Percentiles rank a stretch among this genome's conserved stretches.
These are phyloP conservation scores for Paralichthys olivaceus DNA, from an alignment of 2,113 vertebrate species.

Conservation along the genomic window DNA sequence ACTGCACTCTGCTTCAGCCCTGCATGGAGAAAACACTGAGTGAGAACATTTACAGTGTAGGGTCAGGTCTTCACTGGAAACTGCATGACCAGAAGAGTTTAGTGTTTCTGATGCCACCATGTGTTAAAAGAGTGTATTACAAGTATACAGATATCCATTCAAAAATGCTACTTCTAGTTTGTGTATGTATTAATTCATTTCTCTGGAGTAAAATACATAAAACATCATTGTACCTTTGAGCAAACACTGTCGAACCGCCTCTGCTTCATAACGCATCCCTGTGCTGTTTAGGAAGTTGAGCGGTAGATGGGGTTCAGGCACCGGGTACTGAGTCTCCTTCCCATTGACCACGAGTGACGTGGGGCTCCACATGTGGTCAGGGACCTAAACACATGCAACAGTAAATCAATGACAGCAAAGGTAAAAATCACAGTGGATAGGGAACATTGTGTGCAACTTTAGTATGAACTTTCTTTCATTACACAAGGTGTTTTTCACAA, in stretches of 20 bases:
- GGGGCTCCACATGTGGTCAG: slow-evolving; percentile 83
- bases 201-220: not conserved
- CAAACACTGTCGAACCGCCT: slow-evolving; percentile 87
- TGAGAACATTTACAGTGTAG: not conserved
- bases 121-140: slow-evolving; percentile 33
- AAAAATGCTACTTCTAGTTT: not conserved
- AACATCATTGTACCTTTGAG: slow-evolving; percentile 79
- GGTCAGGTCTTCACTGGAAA: not conserved
- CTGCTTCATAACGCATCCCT: slow-evolving; percentile 87
- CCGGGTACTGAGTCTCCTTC: slow-evolving; percentile 77
- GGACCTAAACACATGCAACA: slow-evolving; percentile 75
- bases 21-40: slow-evolving; percentile 29
- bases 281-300: slow-evolving; percentile 81
- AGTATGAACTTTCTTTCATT: not conserved
- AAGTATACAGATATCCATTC: not conserved
- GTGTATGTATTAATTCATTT: not conserved
- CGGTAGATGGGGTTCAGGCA: slow-evolving; percentile 78
- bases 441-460: not conserved
- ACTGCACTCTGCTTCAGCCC: slow-evolving; percentile 88
- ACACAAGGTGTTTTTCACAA: not conserved
- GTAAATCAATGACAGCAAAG: not conserved
- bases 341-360: slow-evolving; percentile 82
- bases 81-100: too few species aligned
- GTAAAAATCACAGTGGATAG: not conserved
- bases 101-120: slow-evolving; percentile 45